Percentiles rank a stretch among this genome's conserved stretches.
These are phyloP conservation scores for Carterocephalus palaemon DNA, from an alignment of 2,888 invertebrate species.

Conservation along the genomic window DNA sequence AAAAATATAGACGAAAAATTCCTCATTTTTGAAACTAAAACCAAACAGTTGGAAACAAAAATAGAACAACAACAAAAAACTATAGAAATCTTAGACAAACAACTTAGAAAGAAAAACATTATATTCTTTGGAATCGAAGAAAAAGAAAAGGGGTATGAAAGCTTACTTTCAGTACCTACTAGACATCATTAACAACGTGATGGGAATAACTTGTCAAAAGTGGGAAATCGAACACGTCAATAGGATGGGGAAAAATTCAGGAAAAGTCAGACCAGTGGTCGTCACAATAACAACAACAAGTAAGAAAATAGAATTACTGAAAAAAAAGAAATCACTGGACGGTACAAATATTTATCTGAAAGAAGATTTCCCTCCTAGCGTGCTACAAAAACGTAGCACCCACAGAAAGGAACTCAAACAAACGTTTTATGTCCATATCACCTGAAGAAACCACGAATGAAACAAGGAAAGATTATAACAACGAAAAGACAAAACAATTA, in stretches of 20 bases:
- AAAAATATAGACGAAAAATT: slow-evolving; percentile 33
- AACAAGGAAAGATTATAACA: slow-evolving; percentile 2
- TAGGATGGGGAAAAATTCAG: slow-evolving; percentile 23
- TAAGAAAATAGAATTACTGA: slow-evolving; percentile 32
- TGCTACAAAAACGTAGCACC: slow-evolving; percentile 32
- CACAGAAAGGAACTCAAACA: slow-evolving; percentile 7
- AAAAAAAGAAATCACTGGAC: slow-evolving; percentile 26
- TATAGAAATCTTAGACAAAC: slow-evolving; percentile 31
- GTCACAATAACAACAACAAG: slow-evolving; percentile 27
- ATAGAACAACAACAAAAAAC: slow-evolving; percentile 35
- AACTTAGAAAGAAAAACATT: slow-evolving; percentile 32
- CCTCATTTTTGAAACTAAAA: slow-evolving; percentile 26
- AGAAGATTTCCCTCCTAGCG: slow-evolving; percentile 30
- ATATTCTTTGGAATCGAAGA: slow-evolving; percentile 34
- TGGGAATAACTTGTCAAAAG: slow-evolving; percentile 25
- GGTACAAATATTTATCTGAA: slow-evolving; percentile 29
- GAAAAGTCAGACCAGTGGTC: slow-evolving; percentile 26
- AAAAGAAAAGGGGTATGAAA: slow-evolving; percentile 26
- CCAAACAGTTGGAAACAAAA: slow-evolving; percentile 29
- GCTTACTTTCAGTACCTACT: slow-evolving; percentile 14
- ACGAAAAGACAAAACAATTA: neutral
- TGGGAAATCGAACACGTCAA: slow-evolving; percentile 27
- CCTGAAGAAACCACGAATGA: slow-evolving; percentile 12
- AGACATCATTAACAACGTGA: slow-evolving; percentile 24
- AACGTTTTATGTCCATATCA: slow-evolving; percentile 24